These are phyloP conservation scores for Callyntrura guangdongensis DNA, from an alignment of 2,888 invertebrate genomes.

Conservation along the genomic window DNA sequence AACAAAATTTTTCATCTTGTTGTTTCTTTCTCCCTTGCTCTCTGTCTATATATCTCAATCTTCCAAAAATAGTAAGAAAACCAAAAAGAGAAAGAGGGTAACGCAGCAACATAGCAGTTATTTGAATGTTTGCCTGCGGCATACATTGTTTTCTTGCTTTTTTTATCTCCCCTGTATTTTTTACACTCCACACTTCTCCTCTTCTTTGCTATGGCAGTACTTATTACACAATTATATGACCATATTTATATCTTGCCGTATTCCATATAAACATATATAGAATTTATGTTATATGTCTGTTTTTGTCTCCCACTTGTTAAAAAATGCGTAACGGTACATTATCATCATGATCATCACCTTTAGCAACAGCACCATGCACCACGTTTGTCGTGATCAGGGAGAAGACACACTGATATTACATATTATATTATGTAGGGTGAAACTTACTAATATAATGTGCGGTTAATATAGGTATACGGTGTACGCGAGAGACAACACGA, in stretches of 20 bases:
- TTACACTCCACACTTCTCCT: slow-evolving; percentile 18
- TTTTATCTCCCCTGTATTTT: slow-evolving; percentile 38
- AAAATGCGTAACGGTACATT: slow-evolving; percentile 62
- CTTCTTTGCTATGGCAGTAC: background rate
- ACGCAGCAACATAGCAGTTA: background rate
- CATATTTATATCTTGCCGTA: background rate
- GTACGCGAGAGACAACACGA: background rate
- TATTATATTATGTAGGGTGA: background rate
- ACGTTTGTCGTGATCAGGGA: slow-evolving; percentile 21
- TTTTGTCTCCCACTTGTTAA: slow-evolving; percentile 56
- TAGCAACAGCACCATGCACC: background rate
- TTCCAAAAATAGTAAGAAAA: slow-evolving; percentile 39
- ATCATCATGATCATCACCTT: slow-evolving; percentile 18
- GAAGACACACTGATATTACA: background rate
- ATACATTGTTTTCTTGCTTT: slow-evolving; percentile 32
- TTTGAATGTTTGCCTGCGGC: slow-evolving; percentile 49
- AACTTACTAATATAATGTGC: too few relatives aligned
- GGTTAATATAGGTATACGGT: too few relatives aligned
- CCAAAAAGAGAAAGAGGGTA: background rate
- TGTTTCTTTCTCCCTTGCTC: background rate
- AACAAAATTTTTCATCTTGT: background rate
- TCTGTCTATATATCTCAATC: background rate
- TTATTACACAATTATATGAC: too few relatives aligned
- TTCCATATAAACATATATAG: background rate
- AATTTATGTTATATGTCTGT: background rate